Evolutionary conservation across 1,140 invertebrate species (phyloP), one percentile per base, ranked within the genome.

Genomic region (Aradophagus sp.): DNA sequence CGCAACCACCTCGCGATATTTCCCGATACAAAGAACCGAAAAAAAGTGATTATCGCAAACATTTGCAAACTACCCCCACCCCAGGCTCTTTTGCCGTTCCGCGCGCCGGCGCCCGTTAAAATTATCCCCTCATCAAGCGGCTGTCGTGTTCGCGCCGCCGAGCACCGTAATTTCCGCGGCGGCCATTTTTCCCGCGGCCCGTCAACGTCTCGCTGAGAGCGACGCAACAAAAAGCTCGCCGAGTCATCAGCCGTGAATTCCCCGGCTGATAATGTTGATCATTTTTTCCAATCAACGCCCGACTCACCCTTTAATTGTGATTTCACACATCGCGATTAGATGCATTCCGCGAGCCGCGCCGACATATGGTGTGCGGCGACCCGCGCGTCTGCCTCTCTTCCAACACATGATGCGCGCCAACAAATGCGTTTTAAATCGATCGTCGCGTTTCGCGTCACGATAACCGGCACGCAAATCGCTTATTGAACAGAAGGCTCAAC

Each of bases 321-420:
- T 77, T 77, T 77, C 74, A 73, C 74, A 69, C 73, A 47, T 63
- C 29, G 48, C 61, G 73, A 77, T 77, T 78, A 71, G 71, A 73
- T 71, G 65, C 71, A 72, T 68, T 63, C 61, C 73, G 42, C 56
- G 23, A 15, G 20, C 38, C 45, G 47, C n/a, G 14, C 13, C 41
- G 50, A 65, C 61, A 45, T 45, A 53, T 65, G 61, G 48, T 35
- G 13, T 52, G 45, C 45, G 58, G 14, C 8, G 11, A 17, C n/a
- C 27, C 20, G 8, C 8, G 20, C 20, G 4, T 4, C 11, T 4
- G 6, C 11, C 11, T 4, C 14, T 42, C 19, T 17, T 48, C 56
- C 19, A 32, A 16, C 32, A 44, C 45, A 38, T 44, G 29, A 50
- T 50, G 58, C 58, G 31, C 58, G 31, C 58, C 44, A 55, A 55